A percentile compares a stretch with the other conserved stretches of the same genome.
phyloP scores from a whole-genome alignment of 2,888 invertebrate genomes.

The Callinectes sapidus region DNA sequence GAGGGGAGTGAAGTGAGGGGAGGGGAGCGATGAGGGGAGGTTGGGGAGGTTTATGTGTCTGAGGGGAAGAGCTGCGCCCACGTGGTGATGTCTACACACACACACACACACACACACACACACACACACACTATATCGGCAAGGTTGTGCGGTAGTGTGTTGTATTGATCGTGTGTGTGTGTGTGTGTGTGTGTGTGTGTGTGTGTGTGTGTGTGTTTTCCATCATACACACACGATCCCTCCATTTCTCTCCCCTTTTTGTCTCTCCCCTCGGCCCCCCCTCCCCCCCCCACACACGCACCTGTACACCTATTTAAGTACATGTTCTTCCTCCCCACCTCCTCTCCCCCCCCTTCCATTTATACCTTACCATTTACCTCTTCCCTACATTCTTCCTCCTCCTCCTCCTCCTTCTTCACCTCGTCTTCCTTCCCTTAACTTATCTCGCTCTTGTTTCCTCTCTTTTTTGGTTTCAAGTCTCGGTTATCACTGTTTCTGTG shows the following conservation, averaged over 20 bases:
- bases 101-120: conserved; percentile 46
- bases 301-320: no score
- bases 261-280: no score
- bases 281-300: no score
- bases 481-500: neutral
- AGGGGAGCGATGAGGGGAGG: neutral
- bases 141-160: conserved; percentile 28
- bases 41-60: neutral
- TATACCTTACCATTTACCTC: neutral
- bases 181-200: conserved; percentile 48
- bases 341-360: neutral
- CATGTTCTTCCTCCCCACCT: no score
- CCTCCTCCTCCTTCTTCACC: neutral
- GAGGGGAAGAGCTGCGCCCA: neutral
- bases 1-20: neutral
- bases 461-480: neutral
- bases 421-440: neutral
- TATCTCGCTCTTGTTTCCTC: neutral
- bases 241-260: neutral
- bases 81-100: conserved; percentile 1
- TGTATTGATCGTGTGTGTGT: conserved; percentile 47
- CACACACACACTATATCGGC: conserved; percentile 16
- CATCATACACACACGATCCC: neutral
- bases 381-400: neutral
- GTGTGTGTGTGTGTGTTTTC: conserved; percentile 41